Conservation (phyloP, 1,140 invertebrate species). For the Muscidifurax raptorellus region DNA sequence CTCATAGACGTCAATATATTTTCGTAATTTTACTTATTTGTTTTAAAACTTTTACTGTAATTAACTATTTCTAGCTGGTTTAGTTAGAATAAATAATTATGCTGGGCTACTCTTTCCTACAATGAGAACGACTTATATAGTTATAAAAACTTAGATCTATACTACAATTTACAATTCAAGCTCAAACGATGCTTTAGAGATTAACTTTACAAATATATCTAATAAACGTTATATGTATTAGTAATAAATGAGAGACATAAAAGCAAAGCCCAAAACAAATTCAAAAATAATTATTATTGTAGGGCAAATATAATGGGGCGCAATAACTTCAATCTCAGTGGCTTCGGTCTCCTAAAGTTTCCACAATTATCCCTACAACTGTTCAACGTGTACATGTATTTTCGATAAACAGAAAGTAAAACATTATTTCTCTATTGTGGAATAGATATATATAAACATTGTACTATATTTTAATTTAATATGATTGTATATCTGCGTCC, state of each 20-base stretch:
- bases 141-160: too few relatives aligned
- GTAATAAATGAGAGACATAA: background rate
- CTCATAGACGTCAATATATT: too few relatives aligned
- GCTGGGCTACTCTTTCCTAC: too few relatives aligned
- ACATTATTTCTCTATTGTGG: background rate
- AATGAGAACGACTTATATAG: too few relatives aligned
- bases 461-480: too few relatives aligned
- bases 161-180: too few relatives aligned
- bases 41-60: too few relatives aligned
- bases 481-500: too few relatives aligned
- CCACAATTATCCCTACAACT: background rate
- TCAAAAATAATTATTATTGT: background rate
- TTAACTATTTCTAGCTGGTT: too few relatives aligned
- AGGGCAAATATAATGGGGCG: background rate
- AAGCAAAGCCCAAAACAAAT: background rate
- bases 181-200: background rate
- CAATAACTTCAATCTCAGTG: slow-evolving; percentile 32
- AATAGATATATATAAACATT: too few relatives aligned
- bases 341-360: background rate
- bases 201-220: slow-evolving; percentile 5
- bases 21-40: too few relatives aligned
- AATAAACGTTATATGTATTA: slow-evolving; percentile 5
- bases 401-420: background rate
- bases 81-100: too few relatives aligned
- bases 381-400: background rate